Evolutionary conservation across 2,113 vertebrate species (phyloP).

Genomic region (Strix aluco): DNA sequence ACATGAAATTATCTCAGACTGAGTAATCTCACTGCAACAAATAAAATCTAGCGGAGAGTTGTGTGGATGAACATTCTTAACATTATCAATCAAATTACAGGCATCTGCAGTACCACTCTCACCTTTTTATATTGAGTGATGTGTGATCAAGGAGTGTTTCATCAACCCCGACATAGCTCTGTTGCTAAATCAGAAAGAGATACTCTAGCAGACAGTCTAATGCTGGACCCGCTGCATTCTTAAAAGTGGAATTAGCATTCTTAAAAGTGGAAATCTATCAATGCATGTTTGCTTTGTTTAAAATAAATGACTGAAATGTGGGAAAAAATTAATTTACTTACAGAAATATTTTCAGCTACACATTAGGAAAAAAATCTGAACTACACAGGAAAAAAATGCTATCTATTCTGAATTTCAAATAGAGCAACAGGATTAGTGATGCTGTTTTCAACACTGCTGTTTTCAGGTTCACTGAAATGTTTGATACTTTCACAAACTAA

Average conservation of each 20-base stretch:
- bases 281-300: neutral
- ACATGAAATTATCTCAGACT: neutral
- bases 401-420: neutral
- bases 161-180: neutral
- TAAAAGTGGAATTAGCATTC: neutral
- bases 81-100: neutral
- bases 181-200: neutral
- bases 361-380: neutral
- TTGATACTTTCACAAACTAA: neutral
- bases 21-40: neutral
- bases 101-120: neutral
- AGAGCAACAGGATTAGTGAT: neutral
- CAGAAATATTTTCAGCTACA: neutral
- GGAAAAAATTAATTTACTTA: neutral
- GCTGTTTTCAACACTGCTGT: neutral
- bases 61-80: neutral
- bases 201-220: neutral
- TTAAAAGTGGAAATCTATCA: neutral
- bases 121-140: constrained; percentile 12
- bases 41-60: neutral
- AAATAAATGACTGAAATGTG: neutral
- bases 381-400: neutral
- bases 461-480: neutral
- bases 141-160: neutral
- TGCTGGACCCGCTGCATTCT: neutral